phyloP scores from a whole-genome alignment of 92 coral and sea anemone genomes.

The Nematostella vectensis region DNA sequence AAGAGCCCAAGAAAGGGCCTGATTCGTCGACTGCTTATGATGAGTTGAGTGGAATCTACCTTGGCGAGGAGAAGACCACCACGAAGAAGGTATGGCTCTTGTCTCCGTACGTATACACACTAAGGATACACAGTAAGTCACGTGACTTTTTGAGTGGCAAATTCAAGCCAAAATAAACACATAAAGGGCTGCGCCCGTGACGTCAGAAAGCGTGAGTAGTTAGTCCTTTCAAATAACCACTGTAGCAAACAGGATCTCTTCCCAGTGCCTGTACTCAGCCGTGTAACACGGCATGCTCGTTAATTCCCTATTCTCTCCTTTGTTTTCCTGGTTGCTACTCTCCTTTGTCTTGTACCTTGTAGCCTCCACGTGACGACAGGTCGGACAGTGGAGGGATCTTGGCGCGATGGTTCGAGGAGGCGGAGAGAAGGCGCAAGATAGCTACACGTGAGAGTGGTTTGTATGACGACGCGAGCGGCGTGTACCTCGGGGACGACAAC shows the following conservation, averaged over 20 bases:
- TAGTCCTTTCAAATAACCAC: no score
- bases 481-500: conserved; percentile 89
- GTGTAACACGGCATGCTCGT: no score
- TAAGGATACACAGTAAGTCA: neutral
- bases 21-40: conserved; percentile 73
- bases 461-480: conserved; percentile 92
- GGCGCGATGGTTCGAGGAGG: conserved; percentile 72
- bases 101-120: conserved; percentile 5
- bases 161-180: no score
- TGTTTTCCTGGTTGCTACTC: no score
- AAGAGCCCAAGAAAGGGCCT: conserved; percentile 36
- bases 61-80: conserved; percentile 67
- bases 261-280: no score
- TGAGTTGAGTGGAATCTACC: conserved; percentile 82
- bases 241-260: no score
- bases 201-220: no score
- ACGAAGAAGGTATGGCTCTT: conserved; percentile 17
- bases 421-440: conserved; percentile 65
- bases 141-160: no score
- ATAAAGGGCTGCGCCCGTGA: no score
- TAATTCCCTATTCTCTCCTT: no score
- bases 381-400: conserved; percentile 61
- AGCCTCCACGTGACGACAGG: conserved; percentile 21
- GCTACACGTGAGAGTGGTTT: conserved; percentile 74
- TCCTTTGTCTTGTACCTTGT: no score